A percentile compares a stretch with the other conserved stretches of the same genome.
Conservation (phyloP, 2,113 vertebrate genomes). For the Poecilia latipinna region DNA sequence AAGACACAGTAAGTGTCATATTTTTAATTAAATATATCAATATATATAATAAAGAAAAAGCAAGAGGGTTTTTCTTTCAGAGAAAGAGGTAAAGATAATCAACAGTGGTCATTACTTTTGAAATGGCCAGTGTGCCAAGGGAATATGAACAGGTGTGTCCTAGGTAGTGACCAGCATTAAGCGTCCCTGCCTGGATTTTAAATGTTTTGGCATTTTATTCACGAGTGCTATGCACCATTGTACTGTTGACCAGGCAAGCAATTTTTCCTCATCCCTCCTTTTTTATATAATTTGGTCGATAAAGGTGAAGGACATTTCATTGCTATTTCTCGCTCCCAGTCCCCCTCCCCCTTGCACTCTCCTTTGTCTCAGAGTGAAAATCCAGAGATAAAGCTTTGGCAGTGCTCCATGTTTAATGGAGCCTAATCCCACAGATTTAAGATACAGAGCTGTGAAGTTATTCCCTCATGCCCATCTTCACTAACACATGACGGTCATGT, state of each 20-base stretch:
- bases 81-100: conserved; percentile 12
- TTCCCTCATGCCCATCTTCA: conserved; percentile 69
- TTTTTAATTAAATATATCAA: conserved; percentile 10
- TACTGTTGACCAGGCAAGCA: conserved; percentile 61
- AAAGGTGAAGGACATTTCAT: conserved; percentile 82
- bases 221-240: conserved; percentile 31
- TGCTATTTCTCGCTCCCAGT: conserved; percentile 53
- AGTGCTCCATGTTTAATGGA: conserved; percentile 82
- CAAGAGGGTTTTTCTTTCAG: conserved; percentile 19
- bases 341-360: conserved; percentile 53
- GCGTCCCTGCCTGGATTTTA: conserved; percentile 23
- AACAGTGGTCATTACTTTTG: conserved; percentile 64
- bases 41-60: conserved; percentile 8
- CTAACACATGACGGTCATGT: conserved; percentile 62
- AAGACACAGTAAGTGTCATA: conserved; percentile 6
- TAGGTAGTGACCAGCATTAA: conserved; percentile 26
- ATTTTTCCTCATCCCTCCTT: conserved; percentile 66
- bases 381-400: conserved; percentile 78
- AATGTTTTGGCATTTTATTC: conserved; percentile 53
- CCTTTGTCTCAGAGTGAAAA: conserved; percentile 77
- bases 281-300: conserved; percentile 77
- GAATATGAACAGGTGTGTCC: conserved; percentile 35
- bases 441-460: conserved; percentile 78
- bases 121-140: conserved; percentile 42
- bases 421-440: conserved; percentile 83